Evolutionary conservation across 1,140 invertebrate genomes (phyloP).

Genomic region (Adoxophyes honmai): DNA sequence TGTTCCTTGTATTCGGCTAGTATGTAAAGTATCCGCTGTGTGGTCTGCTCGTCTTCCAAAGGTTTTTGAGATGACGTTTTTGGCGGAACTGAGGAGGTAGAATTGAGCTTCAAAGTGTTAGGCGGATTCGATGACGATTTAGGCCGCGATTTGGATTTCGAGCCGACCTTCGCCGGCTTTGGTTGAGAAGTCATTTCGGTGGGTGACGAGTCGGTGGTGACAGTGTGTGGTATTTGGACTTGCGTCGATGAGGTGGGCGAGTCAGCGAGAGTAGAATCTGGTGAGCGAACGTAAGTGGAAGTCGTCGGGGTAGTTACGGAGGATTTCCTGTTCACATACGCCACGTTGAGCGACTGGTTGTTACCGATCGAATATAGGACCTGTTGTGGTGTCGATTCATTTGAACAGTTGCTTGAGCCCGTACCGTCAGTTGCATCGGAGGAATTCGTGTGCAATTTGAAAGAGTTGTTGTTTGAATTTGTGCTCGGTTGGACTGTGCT

Average conservation of each 20-base stretch:
- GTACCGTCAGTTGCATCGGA: conserved; percentile 44
- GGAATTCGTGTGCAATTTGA: conserved; percentile 40
- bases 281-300: conserved; percentile 52
- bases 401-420: conserved; percentile 31
- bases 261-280: conserved; percentile 63
- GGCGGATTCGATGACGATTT: conserved; percentile 78
- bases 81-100: conserved; percentile 75
- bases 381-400: conserved; percentile 56
- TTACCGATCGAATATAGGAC: conserved; percentile 69
- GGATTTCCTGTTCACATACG: conserved; percentile 68
- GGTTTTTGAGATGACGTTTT: conserved; percentile 85
- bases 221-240: conserved; percentile 50
- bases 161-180: conserved; percentile 63
- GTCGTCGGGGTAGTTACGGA: conserved; percentile 45
- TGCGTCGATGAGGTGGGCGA: conserved; percentile 61
- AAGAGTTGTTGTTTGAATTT: conserved; percentile 29
- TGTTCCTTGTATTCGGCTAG: conserved; percentile 89
- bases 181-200: conserved; percentile 47
- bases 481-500: conserved; percentile 78
- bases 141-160: conserved; percentile 75
- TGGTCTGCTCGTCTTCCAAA: conserved; percentile 89
- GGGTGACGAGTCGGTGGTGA: conserved; percentile 73
- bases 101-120: conserved; percentile 80
- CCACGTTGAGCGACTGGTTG: conserved; percentile 65
- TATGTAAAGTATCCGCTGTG: conserved; percentile 88